Evolutionary conservation across 2,113 vertebrate species (phyloP).

Genomic region (Menura novaehollandiae): DNA sequence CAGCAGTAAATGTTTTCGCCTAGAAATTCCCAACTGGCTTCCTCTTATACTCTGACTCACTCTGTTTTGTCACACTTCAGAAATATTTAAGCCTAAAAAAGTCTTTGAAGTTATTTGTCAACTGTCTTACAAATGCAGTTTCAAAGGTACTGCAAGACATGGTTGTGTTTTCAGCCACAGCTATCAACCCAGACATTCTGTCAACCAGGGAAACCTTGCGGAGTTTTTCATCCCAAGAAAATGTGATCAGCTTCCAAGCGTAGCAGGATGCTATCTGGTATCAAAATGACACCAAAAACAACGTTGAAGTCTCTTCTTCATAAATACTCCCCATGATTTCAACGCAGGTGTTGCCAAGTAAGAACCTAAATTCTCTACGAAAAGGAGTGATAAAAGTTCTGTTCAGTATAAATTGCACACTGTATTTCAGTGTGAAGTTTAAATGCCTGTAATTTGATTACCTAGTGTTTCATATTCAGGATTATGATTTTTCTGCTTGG

Average conservation of each 20-base stretch:
- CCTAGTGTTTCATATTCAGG: not conserved
- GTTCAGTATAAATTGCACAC: not conserved
- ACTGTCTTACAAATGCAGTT: not conserved
- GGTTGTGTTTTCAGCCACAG: not conserved
- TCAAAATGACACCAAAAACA: not conserved
- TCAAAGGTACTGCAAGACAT: not conserved
- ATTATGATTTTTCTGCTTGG: not conserved
- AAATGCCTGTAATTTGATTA: not conserved
- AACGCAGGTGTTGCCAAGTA: not conserved
- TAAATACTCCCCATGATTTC: not conserved
- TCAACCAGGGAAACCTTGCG: not conserved
- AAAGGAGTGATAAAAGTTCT: not conserved
- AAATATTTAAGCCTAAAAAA: not conserved
- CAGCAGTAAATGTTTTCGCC: not conserved
- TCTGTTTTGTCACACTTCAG: slow-evolving; percentile 10
- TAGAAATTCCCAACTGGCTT: not conserved
- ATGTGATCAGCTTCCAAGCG: not conserved
- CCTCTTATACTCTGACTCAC: not conserved
- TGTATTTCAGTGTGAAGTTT: not conserved
- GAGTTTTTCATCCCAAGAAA: not conserved
- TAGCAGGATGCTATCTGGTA: not conserved
- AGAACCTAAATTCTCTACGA: not conserved
- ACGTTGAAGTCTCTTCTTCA: not conserved
- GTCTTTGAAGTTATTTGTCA: slow-evolving; percentile 9
- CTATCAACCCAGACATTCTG: not conserved